These are phyloP conservation scores for Sibirionetta formosa DNA, from an alignment of 2,797 vertebrate genomes.

Conservation along the genomic window DNA sequence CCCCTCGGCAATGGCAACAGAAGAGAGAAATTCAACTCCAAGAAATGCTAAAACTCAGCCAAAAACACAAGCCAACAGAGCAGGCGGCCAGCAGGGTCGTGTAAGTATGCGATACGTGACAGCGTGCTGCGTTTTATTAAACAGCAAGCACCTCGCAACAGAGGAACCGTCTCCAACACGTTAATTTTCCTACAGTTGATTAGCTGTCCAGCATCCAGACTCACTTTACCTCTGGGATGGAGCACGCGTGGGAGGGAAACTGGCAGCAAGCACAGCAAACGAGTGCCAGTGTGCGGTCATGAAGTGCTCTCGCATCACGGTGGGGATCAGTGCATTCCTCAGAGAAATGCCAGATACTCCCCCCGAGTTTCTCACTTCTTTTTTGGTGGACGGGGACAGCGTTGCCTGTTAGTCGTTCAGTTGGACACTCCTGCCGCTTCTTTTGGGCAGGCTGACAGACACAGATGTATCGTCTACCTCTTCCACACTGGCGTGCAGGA, in stretches of 20 bases:
- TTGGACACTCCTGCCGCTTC: fast-evolving
- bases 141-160: neutral
- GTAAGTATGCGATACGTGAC: constrained; percentile 34
- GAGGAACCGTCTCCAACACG: neutral
- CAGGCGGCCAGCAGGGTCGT: constrained; percentile 11
- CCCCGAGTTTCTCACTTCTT: neutral
- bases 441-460: neutral
- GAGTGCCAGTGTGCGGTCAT: constrained; percentile 7
- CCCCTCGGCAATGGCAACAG: neutral
- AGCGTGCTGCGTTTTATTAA: constrained; percentile 10
- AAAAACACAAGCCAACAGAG: constrained; percentile 44
- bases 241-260: constrained; percentile 49
- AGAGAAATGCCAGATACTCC: neutral
- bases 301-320: constrained; percentile 10
- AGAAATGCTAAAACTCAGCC: constrained; percentile 45
- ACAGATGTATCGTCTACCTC: fast-evolving
- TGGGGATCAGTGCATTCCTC: constrained; percentile 20
- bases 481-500: fast-evolving
- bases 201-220: constrained; percentile 37
- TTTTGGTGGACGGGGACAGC: neutral
- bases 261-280: neutral
- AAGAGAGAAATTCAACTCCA: neutral
- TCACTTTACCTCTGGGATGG: neutral
- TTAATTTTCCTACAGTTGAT: constrained; percentile 58
- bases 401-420: neutral